A percentile compares a stretch with the other conserved stretches of the same genome.
phyloP scores from a whole-genome alignment of 2,888 invertebrate genomes.

The Sarcophaga variegata region DNA sequence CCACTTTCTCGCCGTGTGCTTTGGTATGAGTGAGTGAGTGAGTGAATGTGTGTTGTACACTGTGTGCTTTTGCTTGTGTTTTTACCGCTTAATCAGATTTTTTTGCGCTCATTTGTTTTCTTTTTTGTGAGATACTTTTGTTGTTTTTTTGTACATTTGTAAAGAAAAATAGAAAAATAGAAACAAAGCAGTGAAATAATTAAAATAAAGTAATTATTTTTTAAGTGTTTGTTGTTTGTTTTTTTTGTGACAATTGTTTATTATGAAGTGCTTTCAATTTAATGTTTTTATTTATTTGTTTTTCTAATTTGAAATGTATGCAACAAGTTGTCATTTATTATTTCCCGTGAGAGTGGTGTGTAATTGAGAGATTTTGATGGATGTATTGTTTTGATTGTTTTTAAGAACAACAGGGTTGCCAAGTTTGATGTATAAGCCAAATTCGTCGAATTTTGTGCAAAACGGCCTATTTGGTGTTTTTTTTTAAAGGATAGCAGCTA shows the following conservation, averaged over 20 bases:
- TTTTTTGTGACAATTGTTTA: not conserved
- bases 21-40: constrained; percentile 22
- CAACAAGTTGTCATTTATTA: constrained; percentile 60
- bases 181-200: constrained; percentile 37
- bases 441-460: too few species aligned
- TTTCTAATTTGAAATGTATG: constrained; percentile 17
- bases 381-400: not conserved
- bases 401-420: not conserved
- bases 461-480: too few species aligned
- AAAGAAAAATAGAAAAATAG: not conserved
- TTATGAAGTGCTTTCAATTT: not conserved
- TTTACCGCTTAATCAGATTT: constrained; percentile 50
- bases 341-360: not conserved
- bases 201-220: constrained; percentile 22
- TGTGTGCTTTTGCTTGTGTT: constrained; percentile 32
- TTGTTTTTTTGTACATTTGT: not conserved
- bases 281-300: not conserved
- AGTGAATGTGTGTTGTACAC: not conserved
- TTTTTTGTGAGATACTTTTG: not conserved
- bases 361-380: not conserved
- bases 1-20: constrained; percentile 63
- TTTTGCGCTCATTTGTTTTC: constrained; percentile 32
- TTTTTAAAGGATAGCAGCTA: too few species aligned
- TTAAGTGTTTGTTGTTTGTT: not conserved
- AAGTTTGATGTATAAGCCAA: not conserved